Base-by-base conservation (phyloP, 2,797 vertebrate genomes). In the Myotis planiceps region DNA sequence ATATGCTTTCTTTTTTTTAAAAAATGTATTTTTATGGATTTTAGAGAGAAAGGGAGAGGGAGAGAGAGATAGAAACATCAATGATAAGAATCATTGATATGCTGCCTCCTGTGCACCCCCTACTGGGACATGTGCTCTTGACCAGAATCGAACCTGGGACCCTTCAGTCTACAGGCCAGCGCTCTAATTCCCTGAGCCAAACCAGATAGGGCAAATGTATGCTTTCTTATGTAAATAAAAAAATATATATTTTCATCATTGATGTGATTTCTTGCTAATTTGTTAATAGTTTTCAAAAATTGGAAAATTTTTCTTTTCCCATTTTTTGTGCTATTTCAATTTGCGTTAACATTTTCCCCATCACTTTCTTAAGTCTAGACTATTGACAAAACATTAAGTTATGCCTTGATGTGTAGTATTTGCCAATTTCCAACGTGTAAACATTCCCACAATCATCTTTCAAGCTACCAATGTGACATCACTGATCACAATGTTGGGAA, bases 201-300 rank as follows among this genome's bases (percentile, higher is more conserved):
- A 55, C 21, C 53, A 25, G 21, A 55, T 55, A 25, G 53, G 53
- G 23, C 21, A 55, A 55, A 55, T 55, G 53, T 55, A 55, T 55
- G 23, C 53, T 55, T 55, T 53, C 51, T 53, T 53, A 53, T 21
- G 51, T 53, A 53, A 53, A 53, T 53, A 21, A 53, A 53, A 51
- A 21, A 53, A 45, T 42, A 45, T 45, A 7, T 53, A 8, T 71
- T 87, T 95, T 82, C 15, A 76, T 78, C 53, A 78, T 2, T 92
- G 74, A 76, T 63, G 8, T 32, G 39, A 81, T 29, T 89, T 88
- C 66, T 92, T 84, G 32, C n/a, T 88, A 90, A 92, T 23, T 90
- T 88, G 18, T 58, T 96, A 51, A 39, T 94, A 72, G 53, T 51
- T 88, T 90, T 80, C 3, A 84, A 92, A 92, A 92, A 49, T 69